A percentile compares a stretch with the other conserved stretches of the same genome.
Evolutionary conservation across 2,113 vertebrate genomes (phyloP).

Genomic region (Cheilinus undulatus): DNA sequence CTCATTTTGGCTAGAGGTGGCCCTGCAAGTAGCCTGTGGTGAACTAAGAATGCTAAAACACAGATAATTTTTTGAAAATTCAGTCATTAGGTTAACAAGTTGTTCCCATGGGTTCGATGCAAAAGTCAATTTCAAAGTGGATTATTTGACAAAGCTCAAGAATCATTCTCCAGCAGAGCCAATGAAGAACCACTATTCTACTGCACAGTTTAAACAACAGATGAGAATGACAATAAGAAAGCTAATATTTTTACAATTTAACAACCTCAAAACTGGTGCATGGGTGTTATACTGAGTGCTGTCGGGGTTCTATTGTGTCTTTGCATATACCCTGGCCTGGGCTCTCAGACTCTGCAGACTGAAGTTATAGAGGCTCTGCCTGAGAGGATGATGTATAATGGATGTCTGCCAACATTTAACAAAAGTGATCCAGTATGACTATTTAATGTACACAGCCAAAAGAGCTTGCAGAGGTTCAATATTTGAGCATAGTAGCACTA

Average conservation of each 20-base stretch:
- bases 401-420: conserved; percentile 43
- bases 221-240: too few relatives aligned
- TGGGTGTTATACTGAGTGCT: not conserved
- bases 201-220: not conserved
- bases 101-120: conserved; percentile 25
- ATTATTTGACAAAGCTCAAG: conserved; percentile 19
- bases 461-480: conserved; percentile 15
- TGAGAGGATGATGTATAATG: conserved; percentile 39
- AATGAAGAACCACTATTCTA: not conserved
- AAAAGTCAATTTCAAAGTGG: conserved; percentile 46
- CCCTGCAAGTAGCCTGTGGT: not conserved
- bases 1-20: too few relatives aligned
- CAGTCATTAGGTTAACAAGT: conserved; percentile 25
- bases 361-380: not conserved
- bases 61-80: too few relatives aligned
- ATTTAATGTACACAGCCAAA: conserved; percentile 33
- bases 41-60: not conserved
- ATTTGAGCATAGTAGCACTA: too few relatives aligned
- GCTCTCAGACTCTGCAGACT: not conserved
- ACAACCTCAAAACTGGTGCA: not conserved
- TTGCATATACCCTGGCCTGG: too few relatives aligned
- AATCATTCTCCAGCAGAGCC: not conserved
- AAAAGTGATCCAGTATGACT: conserved; percentile 39
- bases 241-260: conserved; percentile 4
- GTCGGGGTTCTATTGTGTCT: not conserved